Conservation (phyloP, 2,888 invertebrate genomes). For the Drosophila recens region DNA sequence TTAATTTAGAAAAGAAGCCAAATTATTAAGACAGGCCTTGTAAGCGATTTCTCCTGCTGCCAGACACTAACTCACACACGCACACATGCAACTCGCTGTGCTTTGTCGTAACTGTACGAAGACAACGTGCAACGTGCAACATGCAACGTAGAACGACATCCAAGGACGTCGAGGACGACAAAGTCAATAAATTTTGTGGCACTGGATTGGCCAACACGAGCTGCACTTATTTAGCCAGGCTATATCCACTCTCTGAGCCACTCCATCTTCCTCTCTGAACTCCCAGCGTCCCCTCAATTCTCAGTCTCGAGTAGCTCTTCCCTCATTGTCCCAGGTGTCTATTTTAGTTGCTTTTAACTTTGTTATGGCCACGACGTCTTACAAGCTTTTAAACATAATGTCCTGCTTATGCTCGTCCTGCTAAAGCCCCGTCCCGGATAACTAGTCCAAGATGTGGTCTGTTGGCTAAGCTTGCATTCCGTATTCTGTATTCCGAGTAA, state of each 20-base stretch:
- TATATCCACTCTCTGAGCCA: slow-evolving; percentile 45
- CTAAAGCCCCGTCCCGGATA: slow-evolving; percentile 5
- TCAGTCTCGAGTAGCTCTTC: slow-evolving; percentile 8
- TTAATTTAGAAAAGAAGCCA: slow-evolving; percentile 72
- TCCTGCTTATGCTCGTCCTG: slow-evolving; percentile 16
- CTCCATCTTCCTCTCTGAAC: slow-evolving; percentile 18
- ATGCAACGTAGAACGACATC: slow-evolving; percentile 20
- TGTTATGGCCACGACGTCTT: slow-evolving; percentile 68
- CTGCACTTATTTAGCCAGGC: slow-evolving; percentile 70
- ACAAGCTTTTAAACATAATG: slow-evolving; percentile 72
- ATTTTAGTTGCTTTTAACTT: slow-evolving; percentile 79
- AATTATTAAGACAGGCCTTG: slow-evolving; percentile 67
- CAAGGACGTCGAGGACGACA: slow-evolving; percentile 64
- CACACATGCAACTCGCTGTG: slow-evolving; percentile 4
- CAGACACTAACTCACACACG: slow-evolving; percentile 4
- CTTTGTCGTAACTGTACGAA: slow-evolving; percentile 44
- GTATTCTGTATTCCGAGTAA: neutral
- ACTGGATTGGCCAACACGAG: slow-evolving; percentile 72
- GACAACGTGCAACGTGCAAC: slow-evolving; percentile 12
- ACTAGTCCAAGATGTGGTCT: slow-evolving; percentile 27
- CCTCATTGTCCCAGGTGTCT: slow-evolving; percentile 74
- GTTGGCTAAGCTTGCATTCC: slow-evolving; percentile 4
- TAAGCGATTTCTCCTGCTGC: slow-evolving; percentile 21
- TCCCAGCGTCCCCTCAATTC: neutral
- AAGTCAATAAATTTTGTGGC: slow-evolving; percentile 78